Base-by-base conservation (phyloP, 2,888 invertebrate genomes). In the Chelonus formosanus region DNA sequence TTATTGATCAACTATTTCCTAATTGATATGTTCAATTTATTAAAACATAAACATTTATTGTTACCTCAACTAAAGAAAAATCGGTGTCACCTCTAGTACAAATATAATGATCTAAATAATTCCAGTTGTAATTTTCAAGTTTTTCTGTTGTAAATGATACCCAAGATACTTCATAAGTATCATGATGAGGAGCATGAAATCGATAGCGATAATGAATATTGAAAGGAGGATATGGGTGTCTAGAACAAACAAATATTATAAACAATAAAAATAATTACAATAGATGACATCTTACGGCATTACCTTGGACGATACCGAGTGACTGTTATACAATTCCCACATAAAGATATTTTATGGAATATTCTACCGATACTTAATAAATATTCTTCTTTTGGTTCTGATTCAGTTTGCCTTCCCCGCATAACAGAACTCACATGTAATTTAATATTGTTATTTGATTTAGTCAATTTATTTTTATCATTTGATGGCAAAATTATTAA, bases 81-180 rank as follows among this genome's bases (percentile, higher is more conserved):
- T 96, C 96, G 0, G 94, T 93, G 80, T 97, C 96, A 0, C 97
- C 97, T 68, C 96, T 88, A 0, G 96, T 96, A 79, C 97, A 97
- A 71, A 98, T 96, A 82, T 97, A 98, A 83, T 97, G 95, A 85
- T 98, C 98, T 86, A 98, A 89, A 80, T 96, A 96, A 85, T 97
- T 98, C 98, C 98, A 98, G 85, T 96, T 97, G 82, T 94, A 98
- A 75, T 94, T 96, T 85, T 98, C 98, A 62, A 97, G 85, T 80
- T 96, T 95, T 85, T 98, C 97, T 0, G 96, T 96, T 1, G 93
- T 92, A 84, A 98, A 98, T 52, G 95, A 93, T 0, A 96, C 96
- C 89, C 94, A 95, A 0, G 97, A 97, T 47, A 96, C 92, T 82
- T 97, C 97, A 82, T 97, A 98, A 0, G 92, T 93, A 74, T 93